Conservation (phyloP, 1,140 invertebrate genomes). For the Ylistrum balloti region DNA sequence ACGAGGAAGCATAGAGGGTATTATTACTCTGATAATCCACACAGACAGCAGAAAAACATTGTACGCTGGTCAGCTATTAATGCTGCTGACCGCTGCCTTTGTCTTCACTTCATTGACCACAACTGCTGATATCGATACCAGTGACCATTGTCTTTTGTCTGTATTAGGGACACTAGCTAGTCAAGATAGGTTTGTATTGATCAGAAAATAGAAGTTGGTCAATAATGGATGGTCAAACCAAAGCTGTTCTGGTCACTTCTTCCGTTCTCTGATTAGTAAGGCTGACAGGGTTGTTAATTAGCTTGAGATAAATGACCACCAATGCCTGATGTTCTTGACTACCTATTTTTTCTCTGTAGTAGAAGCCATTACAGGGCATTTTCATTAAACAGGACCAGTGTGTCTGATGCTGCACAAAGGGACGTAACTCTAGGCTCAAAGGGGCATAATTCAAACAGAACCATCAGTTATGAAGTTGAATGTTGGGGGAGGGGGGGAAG, state of each 20-base stretch:
- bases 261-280: neutral
- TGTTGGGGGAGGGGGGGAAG: neutral
- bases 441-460: constrained; percentile 11
- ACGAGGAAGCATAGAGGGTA: neutral
- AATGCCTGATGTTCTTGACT: neutral
- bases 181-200: neutral
- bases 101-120: neutral
- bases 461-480: too few relatives aligned
- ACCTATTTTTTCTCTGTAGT: neutral
- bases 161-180: neutral
- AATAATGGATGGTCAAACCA: neutral
- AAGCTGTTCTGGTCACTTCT: neutral
- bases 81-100: neutral
- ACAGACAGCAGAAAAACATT: neutral
- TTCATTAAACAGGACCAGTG: neutral
- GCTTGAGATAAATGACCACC: neutral
- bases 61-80: neutral
- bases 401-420: neutral
- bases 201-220: neutral
- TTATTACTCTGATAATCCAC: neutral
- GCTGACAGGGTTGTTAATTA: neutral
- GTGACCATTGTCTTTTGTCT: neutral
- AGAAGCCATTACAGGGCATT: neutral
- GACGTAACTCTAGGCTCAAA: neutral
- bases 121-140: neutral